phyloP scores from a whole-genome alignment of 2,888 invertebrate species.

The Alcis repandata region DNA sequence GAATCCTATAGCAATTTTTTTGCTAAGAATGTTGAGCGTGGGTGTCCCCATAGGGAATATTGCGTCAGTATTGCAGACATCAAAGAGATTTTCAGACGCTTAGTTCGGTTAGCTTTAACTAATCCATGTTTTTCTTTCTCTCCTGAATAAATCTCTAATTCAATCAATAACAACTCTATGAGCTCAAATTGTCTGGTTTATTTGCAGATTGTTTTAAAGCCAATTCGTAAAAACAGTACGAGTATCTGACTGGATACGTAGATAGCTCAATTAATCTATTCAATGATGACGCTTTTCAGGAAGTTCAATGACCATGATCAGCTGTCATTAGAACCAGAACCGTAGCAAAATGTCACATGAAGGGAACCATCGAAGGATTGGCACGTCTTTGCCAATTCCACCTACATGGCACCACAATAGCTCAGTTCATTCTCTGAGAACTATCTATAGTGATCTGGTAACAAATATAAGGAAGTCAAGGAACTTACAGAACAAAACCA shows the following conservation, averaged over 20 bases:
- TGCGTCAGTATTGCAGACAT: slow-evolving; percentile 28
- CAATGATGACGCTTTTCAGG: slow-evolving; percentile 12
- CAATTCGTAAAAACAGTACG: background rate
- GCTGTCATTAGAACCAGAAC: slow-evolving; percentile 20
- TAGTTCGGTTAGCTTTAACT: background rate
- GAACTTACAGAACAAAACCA: slow-evolving; percentile 1
- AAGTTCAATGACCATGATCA: slow-evolving; percentile 31
- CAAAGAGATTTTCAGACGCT: slow-evolving; percentile 25
- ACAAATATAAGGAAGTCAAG: background rate
- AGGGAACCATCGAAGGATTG: slow-evolving; percentile 44
- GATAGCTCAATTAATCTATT: background rate
- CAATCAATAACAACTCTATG: background rate
- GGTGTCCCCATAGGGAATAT: slow-evolving; percentile 32
- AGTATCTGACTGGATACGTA: background rate
- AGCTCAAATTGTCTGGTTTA: background rate
- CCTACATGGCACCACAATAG: slow-evolving; percentile 39
- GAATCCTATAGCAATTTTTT: slow-evolving; percentile 15
- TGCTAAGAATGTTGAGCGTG: slow-evolving; percentile 26
- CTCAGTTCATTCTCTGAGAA: background rate
- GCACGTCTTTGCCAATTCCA: slow-evolving; percentile 46
- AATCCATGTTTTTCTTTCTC: slow-evolving; percentile 3
- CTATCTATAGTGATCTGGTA: background rate
- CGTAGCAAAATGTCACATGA: slow-evolving; percentile 41
- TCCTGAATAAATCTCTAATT: slow-evolving; percentile 3
- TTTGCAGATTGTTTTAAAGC: background rate